Evolutionary conservation across 2,113 vertebrate genomes (phyloP), one percentile per base, ranked within the genome.

Genomic region (Fregetta grallaria): DNA sequence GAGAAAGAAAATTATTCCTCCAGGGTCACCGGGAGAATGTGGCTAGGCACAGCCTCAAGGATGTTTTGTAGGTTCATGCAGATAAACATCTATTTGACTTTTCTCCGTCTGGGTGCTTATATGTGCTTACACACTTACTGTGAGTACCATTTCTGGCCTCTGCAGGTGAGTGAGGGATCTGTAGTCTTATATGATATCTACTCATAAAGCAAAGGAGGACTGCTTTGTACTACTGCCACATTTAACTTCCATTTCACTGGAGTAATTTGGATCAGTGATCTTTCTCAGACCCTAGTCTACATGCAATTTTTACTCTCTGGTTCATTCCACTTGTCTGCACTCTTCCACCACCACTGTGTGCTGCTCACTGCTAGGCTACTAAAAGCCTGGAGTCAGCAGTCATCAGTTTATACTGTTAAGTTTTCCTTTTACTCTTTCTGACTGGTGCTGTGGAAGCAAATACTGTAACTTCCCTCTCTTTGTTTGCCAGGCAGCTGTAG

Each of bases 351-450:
- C 17, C 52, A 25, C 19, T 34, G 13, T 40, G 19, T 49, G 26
- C 36, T 88, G 71, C 71, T 82, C 71, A 94, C 34, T 88, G 59
- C 55, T 40, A 20, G 11, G 68, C 65, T 63, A 21, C 55, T 63
- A 66, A 96, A 96, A 94, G 16, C 44, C 56, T 52, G 34, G 23
- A 93, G 55, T 94, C 88, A 90, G 90, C 78, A 96, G 40, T 72
- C 11, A 9, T 77, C 68, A 42, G 68, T 87, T 95, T 68, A 84
- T 1, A 7, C 34, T 49, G n/a, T 77, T 52, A 71, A 21, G 29
- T 92, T 92, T 86, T 49, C 42, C 10, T 93, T 88, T 81, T 40
- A 86, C 44, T 67, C 56, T 30, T 80, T 68, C 59, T 9, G 15
- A 61, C 40, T 81, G 44, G 15, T 88, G n/a, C 27, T 84, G 75